Evolutionary conservation across 2,888 invertebrate genomes (phyloP).

Genomic region (Lasioglossum lativentre): DNA sequence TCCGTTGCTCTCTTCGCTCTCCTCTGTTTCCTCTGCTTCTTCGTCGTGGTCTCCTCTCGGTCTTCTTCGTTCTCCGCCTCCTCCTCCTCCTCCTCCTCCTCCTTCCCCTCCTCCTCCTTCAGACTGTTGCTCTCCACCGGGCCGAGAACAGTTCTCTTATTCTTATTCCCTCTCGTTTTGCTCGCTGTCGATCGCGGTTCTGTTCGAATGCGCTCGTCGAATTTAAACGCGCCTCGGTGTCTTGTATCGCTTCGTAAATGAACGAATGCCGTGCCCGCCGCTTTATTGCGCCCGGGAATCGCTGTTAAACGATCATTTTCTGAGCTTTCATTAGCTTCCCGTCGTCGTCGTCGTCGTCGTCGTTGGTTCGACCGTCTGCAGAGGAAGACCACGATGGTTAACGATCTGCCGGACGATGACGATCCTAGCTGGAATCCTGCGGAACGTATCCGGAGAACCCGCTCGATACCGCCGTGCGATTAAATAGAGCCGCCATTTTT

Average conservation of each 20-base stretch:
- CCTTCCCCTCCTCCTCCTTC: neutral
- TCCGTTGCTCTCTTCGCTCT: neutral
- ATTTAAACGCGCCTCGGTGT: constrained; percentile 71
- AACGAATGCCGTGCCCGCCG: constrained; percentile 58
- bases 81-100: constrained; percentile 11
- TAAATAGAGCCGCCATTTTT: neutral
- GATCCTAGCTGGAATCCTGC: neutral
- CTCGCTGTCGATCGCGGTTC: constrained; percentile 69
- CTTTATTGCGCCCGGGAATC: constrained; percentile 63
- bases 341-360: neutral
- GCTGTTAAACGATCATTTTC: constrained; percentile 63
- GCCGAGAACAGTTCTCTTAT: neutral
- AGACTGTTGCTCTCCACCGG: constrained; percentile 15
- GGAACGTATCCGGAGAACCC: neutral
- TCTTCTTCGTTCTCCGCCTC: neutral
- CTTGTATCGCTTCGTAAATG: constrained; percentile 70
- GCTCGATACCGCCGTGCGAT: neutral
- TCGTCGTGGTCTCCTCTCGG: neutral
- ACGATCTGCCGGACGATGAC: neutral
- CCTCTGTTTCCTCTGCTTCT: neutral
- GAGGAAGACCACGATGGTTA: neutral
- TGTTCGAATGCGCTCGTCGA: constrained; percentile 69
- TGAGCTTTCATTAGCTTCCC: constrained; percentile 49
- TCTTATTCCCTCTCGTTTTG: constrained; percentile 45
- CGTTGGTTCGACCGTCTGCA: neutral